These are phyloP conservation scores for Chironex yamaguchii DNA, from an alignment of 30 jellyfish, hydroid and myxozoan species.

Conservation along the genomic window DNA sequence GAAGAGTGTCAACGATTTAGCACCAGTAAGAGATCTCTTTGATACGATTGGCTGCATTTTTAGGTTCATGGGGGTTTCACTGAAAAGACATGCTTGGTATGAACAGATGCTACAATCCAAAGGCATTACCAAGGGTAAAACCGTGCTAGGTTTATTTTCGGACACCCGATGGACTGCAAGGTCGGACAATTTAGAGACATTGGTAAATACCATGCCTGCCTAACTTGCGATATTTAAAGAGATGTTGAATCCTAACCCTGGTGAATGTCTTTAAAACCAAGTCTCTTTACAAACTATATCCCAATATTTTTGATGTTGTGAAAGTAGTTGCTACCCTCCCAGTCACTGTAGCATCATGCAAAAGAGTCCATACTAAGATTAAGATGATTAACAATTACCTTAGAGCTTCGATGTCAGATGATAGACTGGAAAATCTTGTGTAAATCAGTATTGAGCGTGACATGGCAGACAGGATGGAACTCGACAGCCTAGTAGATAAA, in stretches of 20 bases:
- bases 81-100: neutral
- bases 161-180: neutral
- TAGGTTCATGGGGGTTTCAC: neutral
- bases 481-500: no score
- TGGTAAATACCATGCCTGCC: neutral
- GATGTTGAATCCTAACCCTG: no score
- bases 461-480: no score
- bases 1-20: neutral
- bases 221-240: neutral
- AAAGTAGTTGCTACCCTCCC: no score
- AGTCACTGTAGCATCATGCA: no score
- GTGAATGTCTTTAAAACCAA: no score
- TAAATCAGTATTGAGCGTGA: no score
- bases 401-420: no score
- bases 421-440: no score
- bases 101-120: neutral
- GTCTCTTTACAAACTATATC: neutral
- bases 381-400: no score
- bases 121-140: neutral
- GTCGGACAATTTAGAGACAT: neutral
- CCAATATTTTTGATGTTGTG: neutral
- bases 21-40: neutral
- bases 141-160: neutral
- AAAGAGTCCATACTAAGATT: no score
- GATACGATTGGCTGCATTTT: neutral